Conservation (phyloP, 2,797 vertebrate species). For the Sitta carolinensis region DNA sequence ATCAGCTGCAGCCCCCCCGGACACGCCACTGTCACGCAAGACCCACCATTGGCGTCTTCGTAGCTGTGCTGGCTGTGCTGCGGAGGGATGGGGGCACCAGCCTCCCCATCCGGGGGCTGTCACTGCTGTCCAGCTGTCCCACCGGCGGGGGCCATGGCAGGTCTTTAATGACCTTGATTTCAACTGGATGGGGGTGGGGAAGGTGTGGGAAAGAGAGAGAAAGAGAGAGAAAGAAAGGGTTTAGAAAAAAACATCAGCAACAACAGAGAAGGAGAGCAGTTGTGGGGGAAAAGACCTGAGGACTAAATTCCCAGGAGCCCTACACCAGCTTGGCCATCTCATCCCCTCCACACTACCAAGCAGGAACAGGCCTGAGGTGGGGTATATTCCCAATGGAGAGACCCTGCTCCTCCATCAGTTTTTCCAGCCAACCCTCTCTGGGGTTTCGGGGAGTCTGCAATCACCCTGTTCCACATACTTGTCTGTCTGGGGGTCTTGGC, state of each 20-base stretch:
- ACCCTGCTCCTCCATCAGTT: neutral
- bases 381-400: neutral
- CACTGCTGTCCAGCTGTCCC: conserved; percentile 91
- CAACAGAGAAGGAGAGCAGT: conserved; percentile 34
- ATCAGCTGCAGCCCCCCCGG: neutral
- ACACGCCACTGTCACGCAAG: neutral
- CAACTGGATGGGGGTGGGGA: conserved; percentile 82
- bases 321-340: neutral
- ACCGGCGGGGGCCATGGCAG: conserved; percentile 98
- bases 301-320: neutral
- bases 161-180: conserved; percentile 99
- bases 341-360: neutral
- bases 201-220: conserved; percentile 21
- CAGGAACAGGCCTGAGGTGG: neutral
- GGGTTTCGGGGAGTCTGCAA: neutral
- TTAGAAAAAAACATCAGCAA: conserved; percentile 49
- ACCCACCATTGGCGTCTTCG: conserved; percentile 96
- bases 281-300: neutral
- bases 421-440: neutral
- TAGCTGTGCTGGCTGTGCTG: conserved; percentile 80
- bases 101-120: conserved; percentile 84
- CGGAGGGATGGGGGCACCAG: conserved; percentile 81
- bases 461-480: fast-evolving
- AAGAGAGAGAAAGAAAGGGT: conserved; percentile 62
- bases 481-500: neutral